phyloP scores from a whole-genome alignment of 2,113 vertebrate genomes.

The Heterotis niloticus region DNA sequence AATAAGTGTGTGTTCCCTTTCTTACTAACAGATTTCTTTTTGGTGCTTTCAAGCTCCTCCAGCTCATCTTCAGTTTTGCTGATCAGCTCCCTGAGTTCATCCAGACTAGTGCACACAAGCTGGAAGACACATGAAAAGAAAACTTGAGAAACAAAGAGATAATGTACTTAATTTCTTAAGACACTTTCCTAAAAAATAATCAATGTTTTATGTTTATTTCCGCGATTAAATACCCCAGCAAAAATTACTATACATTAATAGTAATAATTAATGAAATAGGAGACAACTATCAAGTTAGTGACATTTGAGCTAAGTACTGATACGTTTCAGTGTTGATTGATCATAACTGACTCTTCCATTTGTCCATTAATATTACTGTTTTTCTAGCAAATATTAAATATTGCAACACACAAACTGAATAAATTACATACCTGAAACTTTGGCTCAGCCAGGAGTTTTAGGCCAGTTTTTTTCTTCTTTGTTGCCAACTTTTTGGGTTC shows the following conservation, averaged over 20 bases:
- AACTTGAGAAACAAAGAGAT: neutral
- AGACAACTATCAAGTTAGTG: too few species aligned
- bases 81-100: constrained; percentile 92
- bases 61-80: constrained; percentile 93
- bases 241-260: too few species aligned
- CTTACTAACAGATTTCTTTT: constrained; percentile 91
- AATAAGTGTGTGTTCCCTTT: constrained; percentile 31
- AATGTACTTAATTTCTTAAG: too few species aligned
- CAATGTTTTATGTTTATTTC: too few species aligned
- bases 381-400: neutral
- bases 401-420: neutral
- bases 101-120: constrained; percentile 95
- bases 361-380: too few species aligned
- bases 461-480: constrained; percentile 72
- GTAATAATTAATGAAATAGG: too few species aligned
- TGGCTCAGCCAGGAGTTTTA: constrained; percentile 66
- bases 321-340: too few species aligned
- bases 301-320: too few species aligned
- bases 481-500: constrained; percentile 68
- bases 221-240: too few species aligned
- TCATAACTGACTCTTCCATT: too few species aligned
- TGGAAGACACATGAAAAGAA: constrained; percentile 52
- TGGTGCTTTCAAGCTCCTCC: constrained; percentile 85
- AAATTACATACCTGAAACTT: constrained; percentile 75
- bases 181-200: too few species aligned